Evolutionary conservation across 2,888 invertebrate genomes (phyloP).

Genomic region (Netelia virgata): DNA sequence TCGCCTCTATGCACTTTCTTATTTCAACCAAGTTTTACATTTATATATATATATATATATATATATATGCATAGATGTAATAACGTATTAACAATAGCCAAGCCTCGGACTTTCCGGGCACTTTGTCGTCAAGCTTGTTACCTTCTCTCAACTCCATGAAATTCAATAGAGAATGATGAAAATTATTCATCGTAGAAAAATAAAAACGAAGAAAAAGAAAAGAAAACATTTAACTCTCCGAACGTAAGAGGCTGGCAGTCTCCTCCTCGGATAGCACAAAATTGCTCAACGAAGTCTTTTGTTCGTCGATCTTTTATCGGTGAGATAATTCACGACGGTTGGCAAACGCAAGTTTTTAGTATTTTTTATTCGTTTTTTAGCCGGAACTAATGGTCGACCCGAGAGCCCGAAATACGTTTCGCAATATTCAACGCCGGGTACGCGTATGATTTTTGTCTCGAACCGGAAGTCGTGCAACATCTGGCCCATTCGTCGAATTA

Average conservation of each 20-base stretch:
- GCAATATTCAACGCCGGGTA: constrained; percentile 23
- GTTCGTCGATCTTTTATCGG: constrained; percentile 42
- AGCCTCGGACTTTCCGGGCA: constrained; percentile 47
- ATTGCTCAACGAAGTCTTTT: constrained; percentile 39
- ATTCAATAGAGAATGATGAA: constrained; percentile 44
- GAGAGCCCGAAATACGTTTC: constrained; percentile 30
- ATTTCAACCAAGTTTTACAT: constrained; percentile 35
- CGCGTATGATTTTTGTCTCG: neutral
- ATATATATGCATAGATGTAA: neutral
- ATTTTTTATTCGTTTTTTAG: constrained; percentile 50
- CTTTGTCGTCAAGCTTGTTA: constrained; percentile 61
- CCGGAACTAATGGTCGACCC: constrained; percentile 67
- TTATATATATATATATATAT: constrained; percentile 10
- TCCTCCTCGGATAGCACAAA: neutral
- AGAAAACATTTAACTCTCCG: neutral
- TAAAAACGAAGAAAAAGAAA: neutral
- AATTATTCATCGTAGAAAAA: constrained; percentile 43
- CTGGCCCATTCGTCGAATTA: constrained; percentile 59
- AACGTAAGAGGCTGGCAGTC: neutral
- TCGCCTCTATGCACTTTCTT: constrained; percentile 57
- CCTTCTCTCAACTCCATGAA: constrained; percentile 49
- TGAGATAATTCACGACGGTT: constrained; percentile 23
- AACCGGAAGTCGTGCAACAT: constrained; percentile 65
- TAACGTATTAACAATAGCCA: constrained; percentile 15
- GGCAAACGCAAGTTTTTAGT: neutral